phyloP scores from a whole-genome alignment of 2,888 invertebrate species.

The Philereme transversata region DNA sequence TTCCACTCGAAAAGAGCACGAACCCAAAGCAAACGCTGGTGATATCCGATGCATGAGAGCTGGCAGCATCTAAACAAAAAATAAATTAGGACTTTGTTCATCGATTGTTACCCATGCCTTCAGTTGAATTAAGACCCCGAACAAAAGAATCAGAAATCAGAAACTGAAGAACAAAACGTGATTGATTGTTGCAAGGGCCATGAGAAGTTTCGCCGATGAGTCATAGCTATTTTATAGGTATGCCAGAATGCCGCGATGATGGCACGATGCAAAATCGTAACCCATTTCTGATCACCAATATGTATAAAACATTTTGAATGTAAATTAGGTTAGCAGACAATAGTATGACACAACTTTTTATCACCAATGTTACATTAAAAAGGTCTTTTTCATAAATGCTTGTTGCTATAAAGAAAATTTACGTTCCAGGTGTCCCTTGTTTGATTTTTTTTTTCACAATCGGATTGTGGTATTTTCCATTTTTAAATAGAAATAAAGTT shows the following conservation, averaged over 20 bases:
- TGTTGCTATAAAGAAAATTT: too few species aligned
- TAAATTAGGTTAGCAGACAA: too few species aligned
- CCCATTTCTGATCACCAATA: slow-evolving; percentile 3
- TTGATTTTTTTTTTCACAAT: too few species aligned
- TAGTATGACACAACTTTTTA: too few species aligned
- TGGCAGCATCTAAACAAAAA: slow-evolving; percentile 85
- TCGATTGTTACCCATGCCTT: slow-evolving; percentile 13
- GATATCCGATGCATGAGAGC: slow-evolving; percentile 88
- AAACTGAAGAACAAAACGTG: slow-evolving; percentile 25
- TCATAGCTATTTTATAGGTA: slow-evolving; percentile 14
- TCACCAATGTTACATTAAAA: too few species aligned
- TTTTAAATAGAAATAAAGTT: too few species aligned
- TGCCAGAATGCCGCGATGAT: slow-evolving; percentile 10
- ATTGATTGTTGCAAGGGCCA: slow-evolving; percentile 26
- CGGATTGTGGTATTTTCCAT: too few species aligned
- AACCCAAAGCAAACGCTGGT: slow-evolving; percentile 88
- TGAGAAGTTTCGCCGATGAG: slow-evolving; percentile 28
- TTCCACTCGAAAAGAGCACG: slow-evolving; percentile 91
- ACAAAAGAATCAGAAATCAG: slow-evolving; percentile 29
- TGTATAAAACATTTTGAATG: not conserved
- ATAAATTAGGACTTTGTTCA: slow-evolving; percentile 9
- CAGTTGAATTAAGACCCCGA: slow-evolving; percentile 22
- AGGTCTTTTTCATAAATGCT: too few species aligned
- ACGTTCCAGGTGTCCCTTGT: too few species aligned
- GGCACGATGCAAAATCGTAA: slow-evolving; percentile 12